Evolutionary conservation across 1,140 invertebrate genomes (phyloP).

Genomic region (Popillia japonica): DNA sequence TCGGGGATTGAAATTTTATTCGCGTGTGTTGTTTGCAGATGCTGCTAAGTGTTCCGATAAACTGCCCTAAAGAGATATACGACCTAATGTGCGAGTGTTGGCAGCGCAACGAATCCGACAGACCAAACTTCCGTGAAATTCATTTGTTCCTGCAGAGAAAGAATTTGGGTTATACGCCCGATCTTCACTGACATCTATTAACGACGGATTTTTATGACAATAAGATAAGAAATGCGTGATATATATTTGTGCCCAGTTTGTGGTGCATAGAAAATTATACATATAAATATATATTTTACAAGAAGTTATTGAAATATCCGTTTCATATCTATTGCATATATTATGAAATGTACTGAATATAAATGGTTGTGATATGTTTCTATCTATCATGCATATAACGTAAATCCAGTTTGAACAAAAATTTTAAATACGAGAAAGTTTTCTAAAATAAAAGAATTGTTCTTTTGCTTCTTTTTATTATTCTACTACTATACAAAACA

Average conservation of each 20-base stretch:
- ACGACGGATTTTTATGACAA: constrained; percentile 37
- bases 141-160: constrained; percentile 88
- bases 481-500: no score
- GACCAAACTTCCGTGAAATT: constrained; percentile 87
- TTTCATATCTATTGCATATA: neutral
- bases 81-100: constrained; percentile 92
- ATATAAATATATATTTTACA: constrained; percentile 12
- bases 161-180: constrained; percentile 77
- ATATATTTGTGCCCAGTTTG: constrained; percentile 26
- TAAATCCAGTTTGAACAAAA: no score
- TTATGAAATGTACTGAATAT: no score
- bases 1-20: constrained; percentile 36
- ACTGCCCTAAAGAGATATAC: constrained; percentile 84
- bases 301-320: neutral
- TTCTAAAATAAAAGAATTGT: no score
- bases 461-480: no score
- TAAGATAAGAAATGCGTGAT: constrained; percentile 40
- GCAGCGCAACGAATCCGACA: constrained; percentile 77
- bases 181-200: constrained; percentile 53
- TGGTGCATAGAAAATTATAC: constrained; percentile 30
- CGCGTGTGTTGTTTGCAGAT: constrained; percentile 62
- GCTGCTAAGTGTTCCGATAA: constrained; percentile 77
- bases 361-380: no score
- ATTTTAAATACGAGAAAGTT: no score
- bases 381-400: no score